phyloP scores from a whole-genome alignment of 2,888 invertebrate species.

The Conomelus anceps region DNA sequence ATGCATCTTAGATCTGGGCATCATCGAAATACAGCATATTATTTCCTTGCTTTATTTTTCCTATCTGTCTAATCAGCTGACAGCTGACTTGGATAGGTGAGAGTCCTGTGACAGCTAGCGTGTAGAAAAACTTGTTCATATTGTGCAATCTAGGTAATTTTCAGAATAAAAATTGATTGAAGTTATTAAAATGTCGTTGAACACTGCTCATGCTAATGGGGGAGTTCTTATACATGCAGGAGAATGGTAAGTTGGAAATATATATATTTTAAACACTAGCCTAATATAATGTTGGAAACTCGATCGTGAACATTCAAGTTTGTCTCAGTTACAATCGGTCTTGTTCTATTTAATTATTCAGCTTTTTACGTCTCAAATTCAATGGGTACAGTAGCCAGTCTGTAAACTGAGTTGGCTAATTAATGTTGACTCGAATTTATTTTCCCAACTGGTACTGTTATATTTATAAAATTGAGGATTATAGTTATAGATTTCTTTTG shows the following conservation, averaged over 20 bases:
- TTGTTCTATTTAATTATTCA: not conserved
- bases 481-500: no score
- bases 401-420: no score
- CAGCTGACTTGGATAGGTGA: not conserved
- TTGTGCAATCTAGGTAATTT: conserved; percentile 21
- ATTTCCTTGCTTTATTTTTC: not conserved
- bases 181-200: conserved; percentile 72
- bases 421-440: no score
- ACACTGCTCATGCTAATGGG: conserved; percentile 87
- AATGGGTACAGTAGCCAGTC: not conserved
- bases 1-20: not conserved
- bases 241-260: conserved; percentile 65
- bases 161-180: conserved; percentile 6
- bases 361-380: not conserved
- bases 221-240: conserved; percentile 93
- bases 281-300: not conserved
- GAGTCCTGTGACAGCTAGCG: not conserved
- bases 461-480: no score
- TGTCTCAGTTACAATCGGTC: not conserved
- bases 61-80: not conserved
- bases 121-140: conserved; percentile 10
- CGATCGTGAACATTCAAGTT: not conserved
- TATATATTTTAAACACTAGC: no score
- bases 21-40: not conserved
- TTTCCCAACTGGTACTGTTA: no score